These are phyloP conservation scores for cattle (Bos taurus) DNA, from an alignment of 2,113 vertebrate genomes.

Conservation along the genomic window DNA sequence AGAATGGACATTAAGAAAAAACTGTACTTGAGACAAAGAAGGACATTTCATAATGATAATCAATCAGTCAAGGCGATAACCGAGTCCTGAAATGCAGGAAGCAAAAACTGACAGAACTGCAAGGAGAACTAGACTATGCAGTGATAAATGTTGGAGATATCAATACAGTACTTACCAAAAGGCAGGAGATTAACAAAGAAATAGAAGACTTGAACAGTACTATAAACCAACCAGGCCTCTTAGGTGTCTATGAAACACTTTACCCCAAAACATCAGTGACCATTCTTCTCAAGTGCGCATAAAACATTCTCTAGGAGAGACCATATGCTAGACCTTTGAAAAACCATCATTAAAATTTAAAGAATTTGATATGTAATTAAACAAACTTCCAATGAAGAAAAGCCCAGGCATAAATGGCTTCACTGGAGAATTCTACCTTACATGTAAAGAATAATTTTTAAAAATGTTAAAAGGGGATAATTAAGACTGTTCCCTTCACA, in stretches of 20 bases:
- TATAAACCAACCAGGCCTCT: background rate
- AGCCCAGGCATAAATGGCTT: background rate
- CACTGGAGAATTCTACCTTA: background rate
- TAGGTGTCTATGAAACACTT: background rate
- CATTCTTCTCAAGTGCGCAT: background rate
- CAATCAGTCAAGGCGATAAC: background rate
- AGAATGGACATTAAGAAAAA: background rate
- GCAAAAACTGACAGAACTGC: background rate
- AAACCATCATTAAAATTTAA: background rate
- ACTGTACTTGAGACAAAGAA: background rate
- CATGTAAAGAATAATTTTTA: background rate
- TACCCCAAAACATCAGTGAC: background rate
- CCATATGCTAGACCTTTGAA: background rate
- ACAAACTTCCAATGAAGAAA: slow-evolving; percentile 10
- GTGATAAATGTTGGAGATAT: background rate
- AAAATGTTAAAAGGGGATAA: background rate
- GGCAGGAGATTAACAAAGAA: background rate
- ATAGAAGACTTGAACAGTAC: background rate
- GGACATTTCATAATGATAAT: background rate
- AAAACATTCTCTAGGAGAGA: background rate
- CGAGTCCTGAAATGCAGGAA: background rate
- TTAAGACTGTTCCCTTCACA: background rate
- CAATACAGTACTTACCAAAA: background rate
- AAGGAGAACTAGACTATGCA: background rate
- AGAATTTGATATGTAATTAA: background rate